These are phyloP conservation scores for Syrrhaptes paradoxus DNA, from an alignment of 2,113 vertebrate genomes.

Conservation along the genomic window DNA sequence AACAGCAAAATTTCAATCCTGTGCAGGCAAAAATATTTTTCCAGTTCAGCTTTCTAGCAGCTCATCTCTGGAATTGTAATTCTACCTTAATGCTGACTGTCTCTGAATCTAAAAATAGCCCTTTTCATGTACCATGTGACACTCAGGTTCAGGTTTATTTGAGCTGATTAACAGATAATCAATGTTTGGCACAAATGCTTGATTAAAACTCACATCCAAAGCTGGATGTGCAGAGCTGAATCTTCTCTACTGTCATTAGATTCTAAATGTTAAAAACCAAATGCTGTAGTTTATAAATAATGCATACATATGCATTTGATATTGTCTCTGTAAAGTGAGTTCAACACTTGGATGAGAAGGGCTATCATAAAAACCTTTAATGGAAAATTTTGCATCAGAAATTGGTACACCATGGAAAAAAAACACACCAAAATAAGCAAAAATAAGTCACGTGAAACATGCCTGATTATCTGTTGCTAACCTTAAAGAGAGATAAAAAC, in stretches of 20 bases:
- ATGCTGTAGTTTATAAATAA: not conserved
- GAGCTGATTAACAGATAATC: slow-evolving; percentile 56
- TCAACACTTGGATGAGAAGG: not conserved
- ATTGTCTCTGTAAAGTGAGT: not conserved
- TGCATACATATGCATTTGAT: not conserved
- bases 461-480: not conserved
- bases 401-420: not conserved
- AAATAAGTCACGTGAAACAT: not conserved
- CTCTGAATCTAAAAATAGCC: slow-evolving; percentile 66
- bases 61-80: slow-evolving; percentile 51
- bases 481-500: not conserved
- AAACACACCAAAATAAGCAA: not conserved
- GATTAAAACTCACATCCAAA: slow-evolving; percentile 65
- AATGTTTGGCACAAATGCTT: slow-evolving; percentile 41
- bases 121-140: slow-evolving; percentile 37
- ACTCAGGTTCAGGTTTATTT: slow-evolving; percentile 52
- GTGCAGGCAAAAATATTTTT: slow-evolving; percentile 49
- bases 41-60: slow-evolving; percentile 27
- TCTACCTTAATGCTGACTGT: not conserved
- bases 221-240: not conserved
- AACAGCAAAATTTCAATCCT: slow-evolving; percentile 47
- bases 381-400: not conserved
- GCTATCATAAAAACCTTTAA: not conserved
- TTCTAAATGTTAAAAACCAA: not conserved
- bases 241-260: not conserved